These are phyloP conservation scores for Quadriops clusia DNA, from an alignment of 2,888 invertebrate genomes.

Conservation along the genomic window DNA sequence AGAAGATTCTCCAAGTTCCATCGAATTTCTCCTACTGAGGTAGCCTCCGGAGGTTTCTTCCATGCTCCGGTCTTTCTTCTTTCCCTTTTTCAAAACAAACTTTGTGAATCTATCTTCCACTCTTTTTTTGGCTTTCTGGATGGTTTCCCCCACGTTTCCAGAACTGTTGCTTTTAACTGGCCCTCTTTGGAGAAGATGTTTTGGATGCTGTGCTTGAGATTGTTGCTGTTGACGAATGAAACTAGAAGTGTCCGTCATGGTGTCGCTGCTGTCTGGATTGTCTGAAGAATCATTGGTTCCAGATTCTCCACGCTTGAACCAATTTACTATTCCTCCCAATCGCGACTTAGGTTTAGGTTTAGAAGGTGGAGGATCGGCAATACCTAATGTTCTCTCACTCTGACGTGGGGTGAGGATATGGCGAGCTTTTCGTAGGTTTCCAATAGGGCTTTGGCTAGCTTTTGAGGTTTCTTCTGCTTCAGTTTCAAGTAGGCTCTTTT, in stretches of 20 bases:
- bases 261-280: conserved; percentile 44
- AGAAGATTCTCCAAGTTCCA: conserved; percentile 67
- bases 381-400: conserved; percentile 63
- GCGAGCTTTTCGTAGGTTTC: conserved; percentile 61
- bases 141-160: conserved; percentile 49
- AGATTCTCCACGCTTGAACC: conserved; percentile 45
- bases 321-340: conserved; percentile 56
- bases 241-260: conserved; percentile 40
- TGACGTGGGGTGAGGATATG: conserved; percentile 73
- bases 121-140: conserved; percentile 72
- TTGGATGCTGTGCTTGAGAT: too few species aligned
- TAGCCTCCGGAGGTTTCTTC: conserved; percentile 74
- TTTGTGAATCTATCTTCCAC: conserved; percentile 83
- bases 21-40: conserved; percentile 69
- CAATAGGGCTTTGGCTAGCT: conserved; percentile 65
- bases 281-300: conserved; percentile 36
- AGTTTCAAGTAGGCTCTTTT: conserved; percentile 73
- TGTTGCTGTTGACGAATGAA: conserved; percentile 36
- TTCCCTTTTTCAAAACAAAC: conserved; percentile 73
- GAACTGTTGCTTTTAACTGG: conserved; percentile 22
- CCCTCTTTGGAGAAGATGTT: conserved; percentile 34
- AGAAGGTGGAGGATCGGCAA: conserved; percentile 38
- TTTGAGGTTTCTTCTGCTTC: conserved; percentile 63
- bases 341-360: conserved; percentile 41
- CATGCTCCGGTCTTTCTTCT: conserved; percentile 78